These are phyloP conservation scores for Cantharis lateralis DNA, from an alignment of 2,888 invertebrate species.

Conservation along the genomic window DNA sequence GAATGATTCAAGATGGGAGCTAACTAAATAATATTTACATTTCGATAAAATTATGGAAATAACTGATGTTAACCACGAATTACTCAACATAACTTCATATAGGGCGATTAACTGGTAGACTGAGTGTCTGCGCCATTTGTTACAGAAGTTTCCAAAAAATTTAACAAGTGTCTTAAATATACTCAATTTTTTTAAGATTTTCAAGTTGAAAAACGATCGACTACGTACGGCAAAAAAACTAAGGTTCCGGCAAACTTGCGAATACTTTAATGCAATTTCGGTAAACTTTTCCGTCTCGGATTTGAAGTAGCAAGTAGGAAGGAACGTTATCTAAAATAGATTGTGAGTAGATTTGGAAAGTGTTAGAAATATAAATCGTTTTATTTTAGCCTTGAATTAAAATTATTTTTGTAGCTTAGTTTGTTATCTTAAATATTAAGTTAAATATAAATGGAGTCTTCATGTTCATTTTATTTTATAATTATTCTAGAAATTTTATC, in stretches of 20 bases:
- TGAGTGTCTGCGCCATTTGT: neutral
- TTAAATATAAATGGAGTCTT: neutral
- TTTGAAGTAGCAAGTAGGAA: conserved; percentile 7
- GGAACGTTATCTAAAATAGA: conserved; percentile 6
- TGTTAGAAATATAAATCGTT: neutral
- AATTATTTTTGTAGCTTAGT: neutral
- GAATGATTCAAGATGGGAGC: too few species aligned
- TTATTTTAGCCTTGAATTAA: neutral
- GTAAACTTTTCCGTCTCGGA: conserved; percentile 13
- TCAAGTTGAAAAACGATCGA: conserved; percentile 4
- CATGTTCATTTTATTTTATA: neutral
- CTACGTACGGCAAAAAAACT: neutral
- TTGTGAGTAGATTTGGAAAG: conserved; percentile 11
- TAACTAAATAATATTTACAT: too few species aligned
- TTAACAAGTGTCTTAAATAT: neutral
- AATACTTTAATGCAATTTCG: conserved; percentile 19
- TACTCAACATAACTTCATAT: neutral
- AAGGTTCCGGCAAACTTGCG: neutral
- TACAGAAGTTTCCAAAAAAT: neutral
- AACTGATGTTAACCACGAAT: too few species aligned
- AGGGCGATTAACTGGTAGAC: too few species aligned
- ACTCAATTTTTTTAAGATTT: neutral
- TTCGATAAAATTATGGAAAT: too few species aligned
- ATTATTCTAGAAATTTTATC: neutral
- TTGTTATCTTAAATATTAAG: neutral